Evolutionary conservation across 2,113 vertebrate genomes (phyloP), one percentile per base, ranked within the genome.

Genomic region (Triplophysa siluroides): DNA sequence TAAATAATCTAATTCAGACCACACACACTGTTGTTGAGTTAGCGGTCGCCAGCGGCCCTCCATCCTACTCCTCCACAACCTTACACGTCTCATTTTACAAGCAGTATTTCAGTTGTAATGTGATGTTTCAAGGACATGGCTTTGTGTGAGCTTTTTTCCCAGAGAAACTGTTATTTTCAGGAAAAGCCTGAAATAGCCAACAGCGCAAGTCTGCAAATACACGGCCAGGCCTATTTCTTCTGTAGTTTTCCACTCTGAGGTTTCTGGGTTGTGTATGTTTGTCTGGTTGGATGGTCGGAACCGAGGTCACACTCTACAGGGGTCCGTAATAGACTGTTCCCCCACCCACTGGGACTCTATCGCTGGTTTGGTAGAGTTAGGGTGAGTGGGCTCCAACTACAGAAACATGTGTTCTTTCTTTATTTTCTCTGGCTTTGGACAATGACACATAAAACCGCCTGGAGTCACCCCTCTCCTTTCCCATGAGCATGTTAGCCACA

Each of bases 381-480:
- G 24, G 23, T 18, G 61, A 52, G 61, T 73, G 75, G 73, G 60
- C 41, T 69, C 60, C 70, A 65, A 80, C 69, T 75, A 47, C 54
- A 43, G 73, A 82, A 77, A 79, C 76, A 73, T 77, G 18, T 65
- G 72, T 63, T 61, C 54, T 76, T 70, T 70, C 63, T 81, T 85
- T 82, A 81, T 87, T 87, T 80, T 79, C 76, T 71, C 78, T 85
- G 84, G 38, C 75, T 52, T 68, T 66, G 75, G 62, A 78, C 43
- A 68, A 77, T 81, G 78, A 67, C 66, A 83, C 18, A 33, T 47
- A 83, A 78, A 86, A 75, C 62, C 13, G 24, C 67, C 70, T 58
- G 24, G 82, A 81, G 84, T 81, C 83, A 78, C 73, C 76, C 62
- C 41, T 77, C 54, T 87, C 47, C 47, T 80, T 85, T 89, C 82